Evolutionary conservation across 2,113 vertebrate species (phyloP).

Genomic region (Nerophis lumbriciformis): DNA sequence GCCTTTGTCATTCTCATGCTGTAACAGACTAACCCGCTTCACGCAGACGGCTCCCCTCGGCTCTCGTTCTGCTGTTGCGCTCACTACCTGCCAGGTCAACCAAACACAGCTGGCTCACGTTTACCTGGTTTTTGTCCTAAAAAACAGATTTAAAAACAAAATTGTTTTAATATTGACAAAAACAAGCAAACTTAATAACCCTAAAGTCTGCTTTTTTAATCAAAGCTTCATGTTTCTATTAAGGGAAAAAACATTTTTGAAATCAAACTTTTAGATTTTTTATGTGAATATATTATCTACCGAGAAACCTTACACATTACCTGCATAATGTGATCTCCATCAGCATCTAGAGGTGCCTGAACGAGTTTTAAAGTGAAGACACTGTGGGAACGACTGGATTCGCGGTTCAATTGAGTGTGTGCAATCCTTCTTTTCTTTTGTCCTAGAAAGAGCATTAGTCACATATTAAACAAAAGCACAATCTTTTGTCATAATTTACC

Average conservation of each 20-base stretch:
- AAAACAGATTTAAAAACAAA: neutral
- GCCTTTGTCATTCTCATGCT: neutral
- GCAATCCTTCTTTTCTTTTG: slow-evolving; percentile 78
- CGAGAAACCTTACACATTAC: slow-evolving; percentile 47
- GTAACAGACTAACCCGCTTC: slow-evolving; percentile 78
- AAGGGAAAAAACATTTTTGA: neutral
- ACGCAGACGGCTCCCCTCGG: slow-evolving; percentile 86
- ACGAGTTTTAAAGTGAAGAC: slow-evolving; percentile 92
- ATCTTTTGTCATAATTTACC: no score
- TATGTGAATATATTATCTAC: neutral
- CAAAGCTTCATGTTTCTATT: neutral
- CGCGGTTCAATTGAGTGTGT: slow-evolving; percentile 89
- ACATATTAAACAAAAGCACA: neutral
- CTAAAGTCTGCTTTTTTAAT: neutral
- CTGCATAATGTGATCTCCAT: slow-evolving; percentile 92
- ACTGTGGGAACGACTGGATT: slow-evolving; percentile 94
- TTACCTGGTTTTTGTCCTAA: slow-evolving; percentile 90
- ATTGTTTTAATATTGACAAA: no score
- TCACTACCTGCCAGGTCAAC: slow-evolving; percentile 96
- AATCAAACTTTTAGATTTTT: neutral
- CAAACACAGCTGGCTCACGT: slow-evolving; percentile 87
- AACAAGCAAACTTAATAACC: neutral
- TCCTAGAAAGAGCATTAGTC: slow-evolving; percentile 41
- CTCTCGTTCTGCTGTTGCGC: slow-evolving; percentile 88
- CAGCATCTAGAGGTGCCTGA: slow-evolving; percentile 90